Percentiles rank a stretch among this genome's conserved stretches.
Conservation (phyloP, 2,888 invertebrate genomes). For the Bimastos eiseni region DNA sequence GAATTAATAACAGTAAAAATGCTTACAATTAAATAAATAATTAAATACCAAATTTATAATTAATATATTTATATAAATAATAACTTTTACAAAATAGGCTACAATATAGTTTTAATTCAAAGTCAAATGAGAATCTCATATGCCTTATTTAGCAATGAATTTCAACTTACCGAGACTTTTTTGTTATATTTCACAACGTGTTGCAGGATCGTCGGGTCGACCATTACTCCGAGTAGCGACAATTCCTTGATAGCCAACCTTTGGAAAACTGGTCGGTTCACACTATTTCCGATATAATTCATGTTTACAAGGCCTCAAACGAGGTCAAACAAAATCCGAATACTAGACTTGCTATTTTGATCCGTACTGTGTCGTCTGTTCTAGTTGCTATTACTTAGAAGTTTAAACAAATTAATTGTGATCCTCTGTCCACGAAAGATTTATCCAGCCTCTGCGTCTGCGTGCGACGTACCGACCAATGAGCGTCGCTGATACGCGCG, state of each 20-base stretch:
- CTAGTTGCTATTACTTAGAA: neutral
- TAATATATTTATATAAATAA: too few species aligned
- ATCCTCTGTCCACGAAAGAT: neutral
- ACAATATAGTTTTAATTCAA: neutral
- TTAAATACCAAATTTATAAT: too few species aligned
- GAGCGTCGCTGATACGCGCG: neutral
- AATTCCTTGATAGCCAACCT: conserved; percentile 6
- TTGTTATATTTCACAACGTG: neutral
- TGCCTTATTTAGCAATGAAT: neutral
- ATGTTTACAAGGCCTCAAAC: neutral
- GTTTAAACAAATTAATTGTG: neutral
- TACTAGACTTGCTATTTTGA: neutral
- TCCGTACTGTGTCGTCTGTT: neutral
- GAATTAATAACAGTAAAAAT: too few species aligned
- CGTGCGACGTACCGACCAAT: neutral
- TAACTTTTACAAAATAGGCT: too few species aligned
- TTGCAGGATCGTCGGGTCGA: neutral
- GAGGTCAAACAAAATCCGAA: neutral
- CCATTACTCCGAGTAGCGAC: neutral
- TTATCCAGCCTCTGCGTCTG: neutral
- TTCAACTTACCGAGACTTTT: neutral
- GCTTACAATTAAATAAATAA: too few species aligned
- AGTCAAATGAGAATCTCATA: neutral
- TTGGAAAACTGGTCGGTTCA: neutral
- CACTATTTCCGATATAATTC: conserved; percentile 7